These are phyloP conservation scores for Germaria angustata DNA, from an alignment of 2,888 invertebrate species.

Conservation along the genomic window DNA sequence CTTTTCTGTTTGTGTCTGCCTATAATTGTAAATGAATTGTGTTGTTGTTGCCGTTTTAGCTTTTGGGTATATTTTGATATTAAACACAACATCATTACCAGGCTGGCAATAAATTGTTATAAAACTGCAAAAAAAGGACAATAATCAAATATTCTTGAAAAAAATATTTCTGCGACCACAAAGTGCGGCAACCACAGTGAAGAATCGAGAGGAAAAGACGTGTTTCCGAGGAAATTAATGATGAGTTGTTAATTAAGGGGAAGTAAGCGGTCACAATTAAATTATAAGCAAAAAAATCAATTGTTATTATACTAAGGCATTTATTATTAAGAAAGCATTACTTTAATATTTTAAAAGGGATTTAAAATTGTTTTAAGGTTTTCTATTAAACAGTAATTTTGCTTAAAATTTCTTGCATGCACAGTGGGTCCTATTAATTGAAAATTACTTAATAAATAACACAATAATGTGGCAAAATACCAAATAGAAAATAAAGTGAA, in stretches of 20 bases:
- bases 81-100: constrained; percentile 60
- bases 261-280: background rate
- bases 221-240: background rate
- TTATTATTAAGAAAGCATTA: too few species aligned
- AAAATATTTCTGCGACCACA: constrained; percentile 3
- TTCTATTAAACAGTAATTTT: too few species aligned
- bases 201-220: background rate
- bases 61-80: constrained; percentile 51
- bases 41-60: constrained; percentile 8
- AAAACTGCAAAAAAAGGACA: background rate
- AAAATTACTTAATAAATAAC: too few species aligned
- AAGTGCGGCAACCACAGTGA: background rate
- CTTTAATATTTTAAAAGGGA: too few species aligned
- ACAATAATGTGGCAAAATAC: too few species aligned
- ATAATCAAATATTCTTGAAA: background rate
- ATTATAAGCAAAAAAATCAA: too few species aligned
- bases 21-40: background rate
- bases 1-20: background rate
- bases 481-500: too few species aligned
- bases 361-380: too few species aligned
- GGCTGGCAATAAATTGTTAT: constrained; percentile 44
- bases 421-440: too few species aligned
- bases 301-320: too few species aligned
- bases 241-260: constrained; percentile 1
- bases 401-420: too few species aligned